Evolutionary conservation across 2,797 vertebrate genomes (phyloP), one percentile per base, ranked within the genome.

Genomic region (Leuciscus waleckii): DNA sequence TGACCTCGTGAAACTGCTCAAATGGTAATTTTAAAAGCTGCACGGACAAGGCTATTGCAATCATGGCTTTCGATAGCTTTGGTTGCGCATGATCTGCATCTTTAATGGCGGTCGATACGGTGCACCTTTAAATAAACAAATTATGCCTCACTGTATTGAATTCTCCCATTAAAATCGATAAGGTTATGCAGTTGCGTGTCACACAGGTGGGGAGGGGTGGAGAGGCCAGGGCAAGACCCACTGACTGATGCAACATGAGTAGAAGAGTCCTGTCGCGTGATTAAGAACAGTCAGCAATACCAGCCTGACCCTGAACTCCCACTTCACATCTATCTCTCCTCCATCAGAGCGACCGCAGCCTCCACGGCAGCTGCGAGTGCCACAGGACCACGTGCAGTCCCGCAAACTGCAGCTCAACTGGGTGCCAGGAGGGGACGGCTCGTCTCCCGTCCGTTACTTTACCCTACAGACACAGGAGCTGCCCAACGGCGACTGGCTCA

Each of bases 391-490:
- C 0, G 96, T 99, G 75, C 95, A 96, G 0, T 96, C 97, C 0
- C 95, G 96, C 4, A 94, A 92, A n/a, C 93, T 99, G 41, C 91
- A 79, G 84, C 91, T 99, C 86, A 93, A 95, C 76, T 99, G 98
- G 98, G 90, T 97, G 71, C 96, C 94, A 0, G 97, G 97, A 4
- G 95, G 96, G 0, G 96, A 98, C 0, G 97, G 97, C 0, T 97
- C 97, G 0, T 98, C 98, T 0, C 98, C 97, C 0, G 94, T 99
- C 83, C 96, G 98, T 0, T 99, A 98, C 91, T 97, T 98, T 89
- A 98, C 97, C 0, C 92, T 98, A 11, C 97, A 99, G 92, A 92
- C 95, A 37, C 95, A 93, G 65, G 96, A 98, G 90, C 95, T 98
- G 88, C 98, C 98, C 0, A 46, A 37, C 0, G 95, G 95, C 7